phyloP scores from a whole-genome alignment of 1,140 invertebrate genomes.

The Drosophila nigromelanica region DNA sequence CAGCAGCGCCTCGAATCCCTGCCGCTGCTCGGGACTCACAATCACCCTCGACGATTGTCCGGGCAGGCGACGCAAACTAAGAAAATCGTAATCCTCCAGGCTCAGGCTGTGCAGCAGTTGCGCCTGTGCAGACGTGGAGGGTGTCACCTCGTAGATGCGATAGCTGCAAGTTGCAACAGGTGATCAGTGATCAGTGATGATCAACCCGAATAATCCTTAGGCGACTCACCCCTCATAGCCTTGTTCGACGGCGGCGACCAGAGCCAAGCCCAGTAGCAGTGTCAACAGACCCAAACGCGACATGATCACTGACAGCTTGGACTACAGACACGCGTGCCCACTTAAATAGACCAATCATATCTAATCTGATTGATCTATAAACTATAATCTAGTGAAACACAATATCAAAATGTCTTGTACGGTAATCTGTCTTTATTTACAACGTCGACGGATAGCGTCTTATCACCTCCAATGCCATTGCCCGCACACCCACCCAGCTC shows the following conservation, averaged over 20 bases:
- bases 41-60: conserved; percentile 48
- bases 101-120: conserved; percentile 47
- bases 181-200: background rate
- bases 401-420: conserved; percentile 40
- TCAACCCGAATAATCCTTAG: background rate
- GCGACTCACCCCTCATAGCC: conserved; percentile 55
- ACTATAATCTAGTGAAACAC: conserved; percentile 14
- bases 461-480: conserved; percentile 74
- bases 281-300: conserved; percentile 41
- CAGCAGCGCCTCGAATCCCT: conserved; percentile 49
- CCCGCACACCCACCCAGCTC: conserved; percentile 88
- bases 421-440: conserved; percentile 57
- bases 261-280: conserved; percentile 33
- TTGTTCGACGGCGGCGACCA: conserved; percentile 48
- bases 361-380: conserved; percentile 54
- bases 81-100: conserved; percentile 61
- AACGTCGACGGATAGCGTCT: conserved; percentile 37
- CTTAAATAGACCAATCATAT: conserved; percentile 60
- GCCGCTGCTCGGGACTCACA: conserved; percentile 56
- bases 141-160: conserved; percentile 68
- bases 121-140: conserved; percentile 41
- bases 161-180: conserved; percentile 44
- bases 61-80: conserved; percentile 45
- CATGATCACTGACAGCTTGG: conserved; percentile 31
- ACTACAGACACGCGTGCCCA: conserved; percentile 44